Percentiles rank a stretch among this genome's conserved stretches.
phyloP scores from a whole-genome alignment of 2,113 vertebrate species.

The Rhinoderma darwinii region DNA sequence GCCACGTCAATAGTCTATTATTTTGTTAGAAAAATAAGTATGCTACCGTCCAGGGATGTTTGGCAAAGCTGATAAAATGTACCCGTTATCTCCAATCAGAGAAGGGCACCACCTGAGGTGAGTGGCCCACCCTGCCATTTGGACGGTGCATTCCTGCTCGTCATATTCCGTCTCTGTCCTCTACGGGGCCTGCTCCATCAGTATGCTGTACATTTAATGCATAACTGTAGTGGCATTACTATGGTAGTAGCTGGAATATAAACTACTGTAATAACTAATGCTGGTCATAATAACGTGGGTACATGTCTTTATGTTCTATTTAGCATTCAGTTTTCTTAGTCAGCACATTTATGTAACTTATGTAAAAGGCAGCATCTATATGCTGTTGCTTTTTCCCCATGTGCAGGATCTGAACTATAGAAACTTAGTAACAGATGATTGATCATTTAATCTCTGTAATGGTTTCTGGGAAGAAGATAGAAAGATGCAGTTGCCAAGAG shows the following conservation, averaged over 20 bases:
- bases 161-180: not conserved
- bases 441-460: constrained; percentile 29
- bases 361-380: not conserved
- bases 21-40: too few relatives aligned
- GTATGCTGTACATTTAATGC: not conserved
- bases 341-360: constrained; percentile 8
- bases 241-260: not conserved
- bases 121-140: too few relatives aligned
- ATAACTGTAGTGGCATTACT: not conserved
- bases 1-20: too few relatives aligned
- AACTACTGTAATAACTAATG: not conserved
- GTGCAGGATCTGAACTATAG: constrained; percentile 1
- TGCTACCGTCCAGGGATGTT: too few relatives aligned
- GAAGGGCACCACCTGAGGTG: too few relatives aligned
- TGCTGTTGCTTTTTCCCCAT: constrained; percentile 3
- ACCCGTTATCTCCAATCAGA: too few relatives aligned
- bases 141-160: too few relatives aligned
- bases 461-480: constrained; percentile 29
- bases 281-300: not conserved
- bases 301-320: not conserved
- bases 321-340: not conserved
- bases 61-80: too few relatives aligned
- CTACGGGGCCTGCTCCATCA: not conserved
- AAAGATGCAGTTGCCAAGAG: constrained; percentile 9
- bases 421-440: constrained; percentile 23